Percentiles rank a stretch among this genome's conserved stretches.
Evolutionary conservation across 1,140 invertebrate species (phyloP).

Genomic region (Drosophila albomicans): DNA sequence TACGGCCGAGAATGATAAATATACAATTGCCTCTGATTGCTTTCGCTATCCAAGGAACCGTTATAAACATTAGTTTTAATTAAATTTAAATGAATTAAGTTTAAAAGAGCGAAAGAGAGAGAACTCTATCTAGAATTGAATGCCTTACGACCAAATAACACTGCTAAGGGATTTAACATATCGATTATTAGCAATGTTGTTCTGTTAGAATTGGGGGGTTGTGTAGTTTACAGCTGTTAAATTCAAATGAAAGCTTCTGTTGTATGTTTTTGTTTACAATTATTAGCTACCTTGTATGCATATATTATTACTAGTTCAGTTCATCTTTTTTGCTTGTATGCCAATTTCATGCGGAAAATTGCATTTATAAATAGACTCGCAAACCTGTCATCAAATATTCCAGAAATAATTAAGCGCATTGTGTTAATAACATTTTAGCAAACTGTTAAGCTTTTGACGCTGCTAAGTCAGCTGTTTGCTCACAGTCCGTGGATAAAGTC

Average conservation of each 20-base stretch:
- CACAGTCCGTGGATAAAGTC: conserved; percentile 28
- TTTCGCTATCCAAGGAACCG: too few relatives aligned
- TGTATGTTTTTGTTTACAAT: neutral
- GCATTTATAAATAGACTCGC: neutral
- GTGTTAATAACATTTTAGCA: conserved; percentile 26
- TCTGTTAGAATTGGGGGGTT: too few relatives aligned
- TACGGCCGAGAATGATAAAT: too few relatives aligned
- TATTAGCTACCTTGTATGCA: neutral
- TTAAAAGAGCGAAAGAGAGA: too few relatives aligned
- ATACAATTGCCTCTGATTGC: too few relatives aligned
- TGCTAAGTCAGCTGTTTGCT: conserved; percentile 32
- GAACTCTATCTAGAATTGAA: too few relatives aligned
- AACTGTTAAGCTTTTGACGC: conserved; percentile 11
- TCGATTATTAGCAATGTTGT: too few relatives aligned
- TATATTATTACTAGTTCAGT: neutral
- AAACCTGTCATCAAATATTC: neutral
- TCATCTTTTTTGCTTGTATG: neutral
- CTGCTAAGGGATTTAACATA: too few relatives aligned
- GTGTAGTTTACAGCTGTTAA: conserved; percentile 13
- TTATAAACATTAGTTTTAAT: too few relatives aligned
- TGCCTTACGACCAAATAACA: too few relatives aligned
- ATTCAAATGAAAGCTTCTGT: conserved; percentile 18
- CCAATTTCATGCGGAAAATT: neutral
- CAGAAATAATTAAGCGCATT: neutral
- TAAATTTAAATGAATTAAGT: too few relatives aligned